Conservation (phyloP, 2,797 vertebrate genomes). For the Micromesistius poutassou region DNA sequence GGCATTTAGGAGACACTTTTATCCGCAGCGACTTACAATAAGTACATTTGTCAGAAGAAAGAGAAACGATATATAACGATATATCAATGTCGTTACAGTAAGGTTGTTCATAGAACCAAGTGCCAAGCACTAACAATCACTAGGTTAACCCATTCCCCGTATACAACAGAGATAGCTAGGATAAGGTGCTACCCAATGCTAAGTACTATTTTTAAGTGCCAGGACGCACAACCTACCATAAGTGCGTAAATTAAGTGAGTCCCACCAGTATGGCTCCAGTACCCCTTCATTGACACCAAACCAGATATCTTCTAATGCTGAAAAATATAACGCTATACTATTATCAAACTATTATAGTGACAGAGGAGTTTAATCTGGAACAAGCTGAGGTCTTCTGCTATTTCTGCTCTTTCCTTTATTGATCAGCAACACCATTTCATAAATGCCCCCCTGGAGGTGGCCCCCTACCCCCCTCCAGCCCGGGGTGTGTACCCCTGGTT, state of each 20-base stretch:
- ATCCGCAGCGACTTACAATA: no score
- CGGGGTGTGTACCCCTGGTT: neutral
- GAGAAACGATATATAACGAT: no score
- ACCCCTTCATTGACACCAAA: neutral
- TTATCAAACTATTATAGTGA: neutral
- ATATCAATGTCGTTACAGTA: no score
- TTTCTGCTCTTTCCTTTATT: neutral
- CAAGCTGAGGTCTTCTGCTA: neutral
- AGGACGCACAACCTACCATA: no score
- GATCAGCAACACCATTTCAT: neutral
- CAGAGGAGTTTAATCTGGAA: neutral
- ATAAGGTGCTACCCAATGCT: no score
- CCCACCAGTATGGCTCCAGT: neutral
- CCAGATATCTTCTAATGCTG: neutral
- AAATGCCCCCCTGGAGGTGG: neutral
- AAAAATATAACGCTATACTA: neutral
- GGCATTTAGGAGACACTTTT: no score
- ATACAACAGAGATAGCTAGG: no score
- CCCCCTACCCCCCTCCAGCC: neutral
- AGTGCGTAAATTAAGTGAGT: neutral
- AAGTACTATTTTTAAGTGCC: no score
- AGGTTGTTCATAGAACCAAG: no score
- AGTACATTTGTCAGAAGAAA: no score
- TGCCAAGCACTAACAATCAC: no score
- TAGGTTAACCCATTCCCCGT: no score